These are phyloP conservation scores for Salvelinus sp. DNA, from an alignment of 2,113 vertebrate species.

Conservation along the genomic window DNA sequence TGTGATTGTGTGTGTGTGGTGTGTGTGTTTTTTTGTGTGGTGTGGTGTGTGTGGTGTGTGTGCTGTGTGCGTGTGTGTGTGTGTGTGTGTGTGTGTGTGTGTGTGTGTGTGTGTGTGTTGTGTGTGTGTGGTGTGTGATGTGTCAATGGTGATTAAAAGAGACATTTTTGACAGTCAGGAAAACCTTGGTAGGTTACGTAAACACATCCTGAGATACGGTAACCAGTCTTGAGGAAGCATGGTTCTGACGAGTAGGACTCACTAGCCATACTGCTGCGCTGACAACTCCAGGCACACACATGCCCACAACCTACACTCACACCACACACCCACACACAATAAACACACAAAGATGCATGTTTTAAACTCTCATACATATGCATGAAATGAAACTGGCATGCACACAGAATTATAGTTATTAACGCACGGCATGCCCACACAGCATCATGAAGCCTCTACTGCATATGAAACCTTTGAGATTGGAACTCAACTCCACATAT, in stretches of 20 bases:
- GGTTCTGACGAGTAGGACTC: conserved; percentile 51
- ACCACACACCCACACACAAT: neutral
- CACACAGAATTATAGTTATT: neutral
- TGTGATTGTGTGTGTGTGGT: neutral
- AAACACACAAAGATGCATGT: conserved; percentile 36
- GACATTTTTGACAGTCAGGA: conserved; percentile 56
- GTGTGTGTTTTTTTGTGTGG: neutral
- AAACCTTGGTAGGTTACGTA: conserved; percentile 57
- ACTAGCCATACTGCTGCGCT: conserved; percentile 43
- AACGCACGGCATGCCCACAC: neutral
- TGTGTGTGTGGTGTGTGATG: neutral
- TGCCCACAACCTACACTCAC: conserved; percentile 4
- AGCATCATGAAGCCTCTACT: neutral
- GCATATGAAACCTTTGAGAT: neutral
- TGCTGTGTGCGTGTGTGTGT: neutral
- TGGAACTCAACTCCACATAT: too few relatives aligned
- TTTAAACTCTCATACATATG: conserved; percentile 52
- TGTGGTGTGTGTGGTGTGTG: conserved; percentile 6
- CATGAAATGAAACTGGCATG: conserved; percentile 24
- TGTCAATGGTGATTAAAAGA: conserved; percentile 39
- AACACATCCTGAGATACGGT: conserved; percentile 52
- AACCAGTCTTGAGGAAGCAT: conserved; percentile 58
- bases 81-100: neutral
- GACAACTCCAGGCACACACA: neutral
- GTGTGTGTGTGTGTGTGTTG: neutral